phyloP scores from a whole-genome alignment of 2,113 vertebrate genomes.

The Echinops telfairi region DNA sequence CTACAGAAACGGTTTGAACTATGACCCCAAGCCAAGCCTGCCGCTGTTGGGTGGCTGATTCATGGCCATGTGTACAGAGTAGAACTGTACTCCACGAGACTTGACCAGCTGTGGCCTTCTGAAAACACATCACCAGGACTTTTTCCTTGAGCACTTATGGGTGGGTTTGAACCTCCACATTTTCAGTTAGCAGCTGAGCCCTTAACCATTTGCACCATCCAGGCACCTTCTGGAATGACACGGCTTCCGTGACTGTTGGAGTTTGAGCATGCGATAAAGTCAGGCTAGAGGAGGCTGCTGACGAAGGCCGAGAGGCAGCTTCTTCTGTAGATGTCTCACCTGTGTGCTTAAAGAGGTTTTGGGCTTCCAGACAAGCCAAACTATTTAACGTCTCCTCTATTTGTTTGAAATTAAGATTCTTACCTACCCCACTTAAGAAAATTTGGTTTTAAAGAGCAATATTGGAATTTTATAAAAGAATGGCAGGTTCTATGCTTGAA shows the following conservation, averaged over 20 bases:
- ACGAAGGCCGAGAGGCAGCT: not conserved
- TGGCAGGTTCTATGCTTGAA: not conserved
- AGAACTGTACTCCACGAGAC: not conserved
- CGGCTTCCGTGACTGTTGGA: not conserved
- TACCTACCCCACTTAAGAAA: not conserved
- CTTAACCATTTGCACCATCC: not conserved
- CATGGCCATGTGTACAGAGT: not conserved
- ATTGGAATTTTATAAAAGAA: conserved; percentile 46
- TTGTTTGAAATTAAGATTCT: not conserved
- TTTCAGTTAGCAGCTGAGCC: not conserved
- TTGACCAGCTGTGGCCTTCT: not conserved
- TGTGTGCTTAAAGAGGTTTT: not conserved
- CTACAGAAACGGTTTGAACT: not conserved
- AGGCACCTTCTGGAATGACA: not conserved
- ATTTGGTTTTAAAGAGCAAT: conserved; percentile 22
- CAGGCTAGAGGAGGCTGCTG: not conserved
- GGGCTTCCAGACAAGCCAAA: not conserved
- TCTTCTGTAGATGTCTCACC: not conserved
- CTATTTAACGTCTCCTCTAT: not conserved
- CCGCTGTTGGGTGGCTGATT: not conserved
- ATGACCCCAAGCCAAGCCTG: not conserved
- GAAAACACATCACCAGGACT: not conserved
- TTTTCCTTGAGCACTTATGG: not conserved
- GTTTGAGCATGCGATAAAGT: not conserved
- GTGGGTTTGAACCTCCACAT: not conserved